Base-by-base conservation (phyloP, 2,888 invertebrate genomes). In the Orthosia gothica region DNA sequence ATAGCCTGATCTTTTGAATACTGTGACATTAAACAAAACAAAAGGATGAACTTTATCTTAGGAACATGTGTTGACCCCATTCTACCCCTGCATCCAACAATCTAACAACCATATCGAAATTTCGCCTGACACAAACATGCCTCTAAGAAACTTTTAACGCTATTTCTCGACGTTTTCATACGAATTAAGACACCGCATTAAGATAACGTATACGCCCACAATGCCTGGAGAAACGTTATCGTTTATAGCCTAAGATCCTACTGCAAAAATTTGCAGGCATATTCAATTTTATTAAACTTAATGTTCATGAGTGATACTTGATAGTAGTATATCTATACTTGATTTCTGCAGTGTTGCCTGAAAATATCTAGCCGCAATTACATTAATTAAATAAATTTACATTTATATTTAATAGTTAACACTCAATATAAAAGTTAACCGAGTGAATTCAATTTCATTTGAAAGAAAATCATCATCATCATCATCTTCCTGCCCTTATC, bases 171-270 rank as follows among this genome's bases (percentile, higher is more conserved):
- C 81, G 65, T 84, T 82, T 76, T 69, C 81, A 66, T 71, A 84
- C 76, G 68, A 84, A 84, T 82, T 82, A 82, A 82, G 81, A 84
- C 81, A 47, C 23, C 23, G 64, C 81, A 75, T 80, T 84, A 75
- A 82, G 84, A 84, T 84, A 84, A 82, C 84, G 68, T 82, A 76
- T 82, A 76, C 76, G 70, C 62, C 68, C 81, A 82, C 81, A 84
- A 84, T 76, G 81, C 81, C 76, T 66, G 68, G 81, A 49, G 65
- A 79, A 83, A 84, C 76, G 81, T 84, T 82, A 82, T 82, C 81
- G 84, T 82, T 65, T 40, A 40, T 40, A 40, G 9, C 9, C 40
- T 0, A 40, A 9, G 40, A 40, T 40, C 40, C 40, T 9, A 40
- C 40, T 3, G 40, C 40, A 40, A 9, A 40, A 40, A 40, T 40